Conservation (phyloP, 2,113 vertebrate species). For the Climacteris rufus region DNA sequence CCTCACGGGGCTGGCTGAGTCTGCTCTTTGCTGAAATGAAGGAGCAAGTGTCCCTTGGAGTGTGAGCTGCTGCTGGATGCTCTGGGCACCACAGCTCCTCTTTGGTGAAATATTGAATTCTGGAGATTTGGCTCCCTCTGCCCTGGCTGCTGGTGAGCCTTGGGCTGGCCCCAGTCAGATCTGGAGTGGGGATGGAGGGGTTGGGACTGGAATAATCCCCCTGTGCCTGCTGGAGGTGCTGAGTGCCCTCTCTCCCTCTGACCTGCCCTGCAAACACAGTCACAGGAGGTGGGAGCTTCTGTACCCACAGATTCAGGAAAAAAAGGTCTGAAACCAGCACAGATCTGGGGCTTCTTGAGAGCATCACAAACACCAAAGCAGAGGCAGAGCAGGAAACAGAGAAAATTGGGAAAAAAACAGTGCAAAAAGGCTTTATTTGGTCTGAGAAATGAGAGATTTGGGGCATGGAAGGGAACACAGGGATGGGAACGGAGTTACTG, state of each 20-base stretch:
- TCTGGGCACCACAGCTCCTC: background rate
- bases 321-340: background rate
- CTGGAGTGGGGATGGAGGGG: background rate
- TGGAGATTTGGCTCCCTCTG: background rate
- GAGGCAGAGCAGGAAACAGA: background rate
- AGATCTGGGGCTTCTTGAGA: background rate
- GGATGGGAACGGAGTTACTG: background rate
- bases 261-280: background rate
- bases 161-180: fast-evolving
- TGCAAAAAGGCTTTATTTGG: background rate
- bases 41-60: background rate
- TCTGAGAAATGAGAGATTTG: background rate
- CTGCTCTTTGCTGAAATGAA: background rate
- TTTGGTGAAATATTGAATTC: background rate
- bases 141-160: background rate
- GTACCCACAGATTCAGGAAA: too few species aligned
- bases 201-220: background rate
- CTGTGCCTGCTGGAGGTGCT: background rate
- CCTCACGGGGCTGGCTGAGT: background rate
- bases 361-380: background rate
- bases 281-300: fast-evolving
- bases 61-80: background rate
- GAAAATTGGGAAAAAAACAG: background rate
- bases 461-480: background rate
- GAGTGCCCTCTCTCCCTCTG: background rate